phyloP scores from a whole-genome alignment of 2,888 invertebrate species.

The Scelioninae gen. 1 region DNA sequence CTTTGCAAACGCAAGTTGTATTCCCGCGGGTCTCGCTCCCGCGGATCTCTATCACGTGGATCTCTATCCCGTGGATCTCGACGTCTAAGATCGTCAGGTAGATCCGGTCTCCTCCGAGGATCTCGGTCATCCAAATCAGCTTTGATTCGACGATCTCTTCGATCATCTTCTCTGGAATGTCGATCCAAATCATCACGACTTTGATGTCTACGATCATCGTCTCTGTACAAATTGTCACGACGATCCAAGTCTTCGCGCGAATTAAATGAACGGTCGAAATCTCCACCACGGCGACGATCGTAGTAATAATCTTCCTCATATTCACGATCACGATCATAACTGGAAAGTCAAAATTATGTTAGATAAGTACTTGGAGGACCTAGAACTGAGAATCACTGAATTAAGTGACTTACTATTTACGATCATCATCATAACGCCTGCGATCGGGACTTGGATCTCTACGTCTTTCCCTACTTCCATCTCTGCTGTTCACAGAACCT shows the following conservation, averaged over 20 bases:
- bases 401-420: slow-evolving; percentile 77
- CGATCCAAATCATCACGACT: slow-evolving; percentile 81
- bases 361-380: background rate
- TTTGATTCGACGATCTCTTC: slow-evolving; percentile 76
- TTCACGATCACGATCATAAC: slow-evolving; percentile 81
- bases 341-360: slow-evolving; percentile 57
- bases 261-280: slow-evolving; percentile 80
- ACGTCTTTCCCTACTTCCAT: slow-evolving; percentile 81
- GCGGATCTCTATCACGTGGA: slow-evolving; percentile 71
- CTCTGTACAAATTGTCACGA: slow-evolving; percentile 78
- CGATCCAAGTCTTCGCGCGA: slow-evolving; percentile 82
- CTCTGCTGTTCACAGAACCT: slow-evolving; percentile 81
- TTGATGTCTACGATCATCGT: slow-evolving; percentile 79
- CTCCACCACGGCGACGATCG: slow-evolving; percentile 80
- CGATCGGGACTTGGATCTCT: slow-evolving; percentile 80
- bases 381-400: no score
- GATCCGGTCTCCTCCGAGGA: slow-evolving; percentile 77
- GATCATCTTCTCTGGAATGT: slow-evolving; percentile 79
- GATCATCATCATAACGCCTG: slow-evolving; percentile 79
- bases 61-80: slow-evolving; percentile 74
- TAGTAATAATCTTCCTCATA: slow-evolving; percentile 83
- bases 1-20: slow-evolving; percentile 78
- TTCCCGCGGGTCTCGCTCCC: slow-evolving; percentile 77
- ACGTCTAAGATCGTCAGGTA: slow-evolving; percentile 78
- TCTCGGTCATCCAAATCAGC: slow-evolving; percentile 80